Evolutionary conservation across 2,888 invertebrate genomes (phyloP).

Genomic region (Thalpophila matura): DNA sequence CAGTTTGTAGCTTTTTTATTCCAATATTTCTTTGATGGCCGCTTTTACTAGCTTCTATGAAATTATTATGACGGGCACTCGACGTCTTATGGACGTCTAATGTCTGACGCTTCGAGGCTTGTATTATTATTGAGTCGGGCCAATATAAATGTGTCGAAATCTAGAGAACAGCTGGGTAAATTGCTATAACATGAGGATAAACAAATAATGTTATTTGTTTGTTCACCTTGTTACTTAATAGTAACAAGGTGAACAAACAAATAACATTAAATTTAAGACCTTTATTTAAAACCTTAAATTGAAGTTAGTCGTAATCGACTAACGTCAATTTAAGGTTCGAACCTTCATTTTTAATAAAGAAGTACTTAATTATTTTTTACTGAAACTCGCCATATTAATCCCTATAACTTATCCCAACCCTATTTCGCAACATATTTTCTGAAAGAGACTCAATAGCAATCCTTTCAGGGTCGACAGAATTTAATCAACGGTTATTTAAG

Average conservation of each 20-base stretch:
- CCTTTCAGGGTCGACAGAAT: slow-evolving; percentile 43
- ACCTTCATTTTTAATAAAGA: background rate
- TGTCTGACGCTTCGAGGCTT: slow-evolving; percentile 36
- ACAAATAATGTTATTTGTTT: too few relatives aligned
- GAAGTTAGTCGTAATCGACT: too few relatives aligned
- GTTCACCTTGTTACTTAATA: too few relatives aligned
- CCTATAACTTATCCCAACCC: slow-evolving; percentile 5
- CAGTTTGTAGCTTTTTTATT: slow-evolving; percentile 37
- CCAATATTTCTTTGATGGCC: slow-evolving; percentile 46
- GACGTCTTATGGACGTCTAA: slow-evolving; percentile 34
- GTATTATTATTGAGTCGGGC: slow-evolving; percentile 24
- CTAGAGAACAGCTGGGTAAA: background rate
- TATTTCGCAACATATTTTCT: slow-evolving; percentile 24
- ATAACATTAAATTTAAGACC: too few relatives aligned
- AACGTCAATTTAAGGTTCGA: background rate
- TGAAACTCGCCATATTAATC: slow-evolving; percentile 14
- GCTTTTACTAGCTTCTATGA: slow-evolving; percentile 37
- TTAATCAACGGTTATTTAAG: slow-evolving; percentile 50
- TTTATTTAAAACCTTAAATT: too few relatives aligned
- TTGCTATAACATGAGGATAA: too few relatives aligned
- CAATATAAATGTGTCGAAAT: slow-evolving; percentile 25
- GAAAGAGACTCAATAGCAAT: slow-evolving; percentile 20
- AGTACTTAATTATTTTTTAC: slow-evolving; percentile 9
- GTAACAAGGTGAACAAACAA: too few relatives aligned
- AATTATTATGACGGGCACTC: slow-evolving; percentile 45